A percentile compares a stretch with the other conserved stretches of the same genome.
phyloP scores from a whole-genome alignment of 2,113 vertebrate species.

The Pachyramphus minor region DNA sequence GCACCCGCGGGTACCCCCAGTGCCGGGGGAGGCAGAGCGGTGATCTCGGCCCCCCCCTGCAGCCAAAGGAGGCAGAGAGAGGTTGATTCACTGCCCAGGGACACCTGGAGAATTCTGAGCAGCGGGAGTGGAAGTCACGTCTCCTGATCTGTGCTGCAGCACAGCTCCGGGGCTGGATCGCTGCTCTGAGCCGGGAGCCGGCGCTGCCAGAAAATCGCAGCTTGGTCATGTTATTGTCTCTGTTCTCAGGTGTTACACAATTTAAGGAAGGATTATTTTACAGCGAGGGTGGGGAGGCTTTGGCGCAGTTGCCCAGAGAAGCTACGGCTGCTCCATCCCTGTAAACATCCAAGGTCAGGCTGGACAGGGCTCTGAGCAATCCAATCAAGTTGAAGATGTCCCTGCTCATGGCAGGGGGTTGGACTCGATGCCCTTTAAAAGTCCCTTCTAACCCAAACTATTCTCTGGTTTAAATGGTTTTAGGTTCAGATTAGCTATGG shows the following conservation, averaged over 20 bases:
- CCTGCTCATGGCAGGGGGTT: not conserved
- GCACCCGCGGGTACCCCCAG: rapidly evolving
- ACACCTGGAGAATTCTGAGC: not conserved
- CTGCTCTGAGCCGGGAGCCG: rapidly evolving
- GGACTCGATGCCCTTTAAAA: not conserved
- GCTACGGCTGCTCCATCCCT: not conserved
- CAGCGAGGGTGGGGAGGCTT: not conserved
- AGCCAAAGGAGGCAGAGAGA: not conserved
- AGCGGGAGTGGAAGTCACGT: rapidly evolving
- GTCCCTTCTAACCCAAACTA: too few relatives aligned
- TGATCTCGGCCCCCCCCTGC: not conserved
- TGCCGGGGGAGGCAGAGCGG: rapidly evolving
- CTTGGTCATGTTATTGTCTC: rapidly evolving
- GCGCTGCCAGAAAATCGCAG: not conserved
- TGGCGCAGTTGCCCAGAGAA: not conserved
- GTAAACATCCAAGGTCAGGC: not conserved
- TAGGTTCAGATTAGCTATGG: not conserved
- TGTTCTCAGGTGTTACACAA: rapidly evolving
- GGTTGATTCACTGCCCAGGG: not conserved
- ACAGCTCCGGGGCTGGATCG: rapidly evolving
- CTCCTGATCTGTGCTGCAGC: not conserved
- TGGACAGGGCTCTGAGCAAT: not conserved
- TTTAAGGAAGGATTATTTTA: not conserved
- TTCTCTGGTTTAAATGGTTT: not conserved
- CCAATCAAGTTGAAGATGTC: not conserved